A percentile compares a stretch with the other conserved stretches of the same genome.
phyloP scores from a whole-genome alignment of 2,888 invertebrate species.

The Drosophila tripunctata region DNA sequence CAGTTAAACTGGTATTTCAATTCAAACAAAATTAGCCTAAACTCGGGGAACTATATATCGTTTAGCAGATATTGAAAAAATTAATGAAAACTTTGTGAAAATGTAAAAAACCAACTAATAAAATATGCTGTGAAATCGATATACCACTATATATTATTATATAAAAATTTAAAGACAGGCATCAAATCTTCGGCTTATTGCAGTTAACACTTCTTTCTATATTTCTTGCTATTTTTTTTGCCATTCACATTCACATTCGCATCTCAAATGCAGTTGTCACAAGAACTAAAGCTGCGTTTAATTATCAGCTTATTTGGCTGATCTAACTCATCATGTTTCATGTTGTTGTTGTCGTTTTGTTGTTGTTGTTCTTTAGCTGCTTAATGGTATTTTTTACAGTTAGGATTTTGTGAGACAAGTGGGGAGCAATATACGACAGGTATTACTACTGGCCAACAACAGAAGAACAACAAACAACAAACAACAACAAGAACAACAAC shows the following conservation, averaged over 20 bases:
- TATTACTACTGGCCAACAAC: conserved; percentile 31
- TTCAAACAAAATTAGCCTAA: no score
- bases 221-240: not conserved
- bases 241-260: conserved; percentile 17
- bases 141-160: no score
- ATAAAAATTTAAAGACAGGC: no score
- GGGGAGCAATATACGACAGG: conserved; percentile 45
- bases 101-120: no score
- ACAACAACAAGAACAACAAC: conserved; percentile 36
- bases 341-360: conserved; percentile 27
- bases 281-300: conserved; percentile 31
- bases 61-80: no score
- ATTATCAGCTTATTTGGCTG: conserved; percentile 37
- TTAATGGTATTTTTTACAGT: conserved; percentile 65
- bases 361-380: conserved; percentile 31
- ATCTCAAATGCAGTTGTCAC: conserved; percentile 42
- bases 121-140: no score
- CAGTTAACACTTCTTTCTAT: not conserved
- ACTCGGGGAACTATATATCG: no score
- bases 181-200: no score
- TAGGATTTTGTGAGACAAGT: conserved; percentile 65
- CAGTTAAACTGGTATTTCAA: no score
- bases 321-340: conserved; percentile 8
- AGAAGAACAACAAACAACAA: conserved; percentile 35
- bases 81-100: no score